Base-by-base conservation (phyloP, 2,888 invertebrate species). In the Standfussiana lucernea region DNA sequence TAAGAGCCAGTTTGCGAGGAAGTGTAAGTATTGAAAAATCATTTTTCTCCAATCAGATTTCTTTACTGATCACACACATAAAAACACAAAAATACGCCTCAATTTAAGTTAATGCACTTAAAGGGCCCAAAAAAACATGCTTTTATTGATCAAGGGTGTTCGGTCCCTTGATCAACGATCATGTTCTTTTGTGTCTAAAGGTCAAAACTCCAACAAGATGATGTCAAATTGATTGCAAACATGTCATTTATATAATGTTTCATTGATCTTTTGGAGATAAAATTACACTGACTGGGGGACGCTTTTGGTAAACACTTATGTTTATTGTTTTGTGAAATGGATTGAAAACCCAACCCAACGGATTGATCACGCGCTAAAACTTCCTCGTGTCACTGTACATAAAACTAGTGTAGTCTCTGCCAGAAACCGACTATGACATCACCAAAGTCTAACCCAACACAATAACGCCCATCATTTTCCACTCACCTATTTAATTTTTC, bases 401-500 rank as follows among this genome's bases (percentile, higher is more conserved):
- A 32, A 59, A 59, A 18, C 8, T 40, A 40, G 8, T 40, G 10
- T 10, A 13, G 1, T n/a, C n/a, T 32, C 35, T 7, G 5, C 7
- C 32, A 45, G n/a, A 45, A 10, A 35, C 0, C 28, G 21, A 35
- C n/a, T n/a, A 47, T 28, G 1, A 21, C 1, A 28, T 50, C n/a
- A 1, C 28, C 6, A 53, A 53, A 53, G 42, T 13, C 37, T 24
- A n/a, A 8, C 24, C 4, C n/a, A 35, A 47, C 35, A 53, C 8
- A 61, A 47, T 24, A 59, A 35, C 18, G 40, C 28, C 11, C 24
- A 6, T 32, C 2, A 50, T 45, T 42, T 79, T 53, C 69, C 84
- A 21, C 37, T 62, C 28, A 80, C 79, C 56, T 80, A 83, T 65
- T 76, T 56, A 83, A 68, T 65, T 64, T 80, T 68, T 83, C 79